Base-by-base conservation (phyloP, 2,113 vertebrate species). In the Heterochromis multidens region DNA sequence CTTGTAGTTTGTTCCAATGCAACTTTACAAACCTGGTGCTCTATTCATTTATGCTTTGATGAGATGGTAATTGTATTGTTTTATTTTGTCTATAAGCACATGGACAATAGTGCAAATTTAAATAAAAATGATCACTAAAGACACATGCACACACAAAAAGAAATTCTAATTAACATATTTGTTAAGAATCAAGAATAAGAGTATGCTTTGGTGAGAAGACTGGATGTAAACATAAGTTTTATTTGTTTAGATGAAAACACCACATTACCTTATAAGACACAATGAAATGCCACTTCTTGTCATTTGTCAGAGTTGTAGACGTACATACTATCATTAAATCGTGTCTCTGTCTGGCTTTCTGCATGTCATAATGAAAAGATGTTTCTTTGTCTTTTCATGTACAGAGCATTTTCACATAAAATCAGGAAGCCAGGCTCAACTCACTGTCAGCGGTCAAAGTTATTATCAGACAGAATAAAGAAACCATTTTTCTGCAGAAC, bases 401-500 rank as follows among this genome's bases (percentile, higher is more conserved):
- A 83, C 31, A 77, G 5, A 89, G 62, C 61, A 81, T 77, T 83
- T 88, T 82, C 87, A 77, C 62, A 56, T 59, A 83, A 77, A 85
- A 77, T 54, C 81, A 79, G 77, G 58, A 74, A 86, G 76, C 61
- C 78, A 37, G 61, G 43, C 80, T 82, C 29, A 58, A 27, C 82
- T 90, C 6, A 1, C 87, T 92, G 88, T 89, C 86, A 91, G 62
- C n/a, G 63, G 82, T 89, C 89, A 89, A 87, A 87, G 81, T 87
- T 89, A 91, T 90, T 88, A 91, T 93, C 87, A 46, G 81, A 79
- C 81, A 84, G 83, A 89, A 90, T 82, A 59, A 89, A 89, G 87
- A 88, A 90, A 90, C 77, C 52, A 70, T 88, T 89, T 81, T 80
- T 87, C 77, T 56, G 65, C 87, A 85, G 81, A 83, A 59, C 81